These are phyloP conservation scores for Laothoe populi DNA, from an alignment of 2,888 invertebrate species.

Conservation along the genomic window DNA sequence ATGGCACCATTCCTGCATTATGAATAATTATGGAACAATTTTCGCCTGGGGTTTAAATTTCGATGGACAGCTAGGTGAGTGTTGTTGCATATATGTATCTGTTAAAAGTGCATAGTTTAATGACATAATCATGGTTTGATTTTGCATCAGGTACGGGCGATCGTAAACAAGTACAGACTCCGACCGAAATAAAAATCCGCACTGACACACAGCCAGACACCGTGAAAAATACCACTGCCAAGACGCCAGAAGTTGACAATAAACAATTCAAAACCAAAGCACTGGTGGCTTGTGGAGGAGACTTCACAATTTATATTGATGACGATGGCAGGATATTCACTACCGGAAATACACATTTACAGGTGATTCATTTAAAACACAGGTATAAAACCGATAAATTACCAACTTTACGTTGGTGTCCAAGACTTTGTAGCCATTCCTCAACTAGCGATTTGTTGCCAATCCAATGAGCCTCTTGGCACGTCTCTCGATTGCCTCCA, in stretches of 20 bases:
- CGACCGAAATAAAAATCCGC: constrained; percentile 80
- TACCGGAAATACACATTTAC: constrained; percentile 88
- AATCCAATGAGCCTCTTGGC: too few relatives aligned
- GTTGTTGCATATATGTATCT: neutral
- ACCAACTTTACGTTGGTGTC: too few relatives aligned
- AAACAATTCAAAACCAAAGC: constrained; percentile 55
- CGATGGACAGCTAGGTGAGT: constrained; percentile 93
- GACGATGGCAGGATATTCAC: constrained; percentile 88
- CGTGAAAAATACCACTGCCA: constrained; percentile 47
- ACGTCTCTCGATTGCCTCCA: too few relatives aligned
- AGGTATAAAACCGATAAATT: too few relatives aligned
- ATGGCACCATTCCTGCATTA: constrained; percentile 91
- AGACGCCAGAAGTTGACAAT: constrained; percentile 55
- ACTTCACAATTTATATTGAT: constrained; percentile 90
- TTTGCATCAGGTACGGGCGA: constrained; percentile 83
- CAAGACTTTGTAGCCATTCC: too few relatives aligned
- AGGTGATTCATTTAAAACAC: constrained; percentile 47
- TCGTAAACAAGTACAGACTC: constrained; percentile 83
- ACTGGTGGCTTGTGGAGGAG: constrained; percentile 89
- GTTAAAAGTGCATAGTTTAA: neutral
- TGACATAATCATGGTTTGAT: neutral
- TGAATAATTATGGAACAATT: constrained; percentile 88
- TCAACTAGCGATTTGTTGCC: too few relatives aligned
- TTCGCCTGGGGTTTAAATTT: constrained; percentile 95
- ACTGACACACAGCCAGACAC: constrained; percentile 59